Evolutionary conservation across 1,140 invertebrate species (phyloP).

Genomic region (Hypsibius dujardini): DNA sequence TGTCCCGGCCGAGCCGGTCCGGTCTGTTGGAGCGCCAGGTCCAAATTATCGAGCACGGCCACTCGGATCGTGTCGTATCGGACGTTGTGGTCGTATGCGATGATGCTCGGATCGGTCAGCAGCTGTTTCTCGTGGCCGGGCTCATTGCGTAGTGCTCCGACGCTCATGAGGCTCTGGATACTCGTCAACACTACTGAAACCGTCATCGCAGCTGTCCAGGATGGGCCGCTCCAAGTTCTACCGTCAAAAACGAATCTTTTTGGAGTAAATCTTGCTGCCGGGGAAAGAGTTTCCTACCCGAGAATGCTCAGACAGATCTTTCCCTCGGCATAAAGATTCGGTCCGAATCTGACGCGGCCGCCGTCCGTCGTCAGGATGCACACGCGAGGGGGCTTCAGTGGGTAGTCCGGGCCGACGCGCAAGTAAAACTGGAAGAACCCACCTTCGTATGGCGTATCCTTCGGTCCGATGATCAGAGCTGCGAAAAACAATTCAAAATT

Average conservation of each 20-base stretch:
- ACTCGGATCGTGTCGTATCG: background rate
- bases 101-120: background rate
- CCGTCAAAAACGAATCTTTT: conserved; percentile 22
- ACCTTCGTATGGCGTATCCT: conserved; percentile 48
- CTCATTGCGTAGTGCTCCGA: conserved; percentile 45
- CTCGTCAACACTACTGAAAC: conserved; percentile 41
- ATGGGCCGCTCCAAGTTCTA: conserved; percentile 43
- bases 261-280: conserved; percentile 28
- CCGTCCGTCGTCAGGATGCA: conserved; percentile 32
- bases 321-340: conserved; percentile 44
- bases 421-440: conserved; percentile 45
- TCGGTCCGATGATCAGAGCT: conserved; percentile 44
- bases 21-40: background rate
- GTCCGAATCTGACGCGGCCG: conserved; percentile 33
- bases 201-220: conserved; percentile 42
- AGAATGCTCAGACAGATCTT: conserved; percentile 48
- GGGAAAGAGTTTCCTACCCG: conserved; percentile 33
- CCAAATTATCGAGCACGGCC: background rate
- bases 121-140: conserved; percentile 37
- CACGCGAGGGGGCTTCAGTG: conserved; percentile 27
- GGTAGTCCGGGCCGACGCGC: conserved; percentile 40
- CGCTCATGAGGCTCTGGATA: conserved; percentile 43
- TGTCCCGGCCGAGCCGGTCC: too few relatives aligned
- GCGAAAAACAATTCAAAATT: too few relatives aligned
- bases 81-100: conserved; percentile 4